Evolutionary conservation across 92 coral and sea anemone genomes (phyloP).

Genomic region (Zoanthus solanderi): DNA sequence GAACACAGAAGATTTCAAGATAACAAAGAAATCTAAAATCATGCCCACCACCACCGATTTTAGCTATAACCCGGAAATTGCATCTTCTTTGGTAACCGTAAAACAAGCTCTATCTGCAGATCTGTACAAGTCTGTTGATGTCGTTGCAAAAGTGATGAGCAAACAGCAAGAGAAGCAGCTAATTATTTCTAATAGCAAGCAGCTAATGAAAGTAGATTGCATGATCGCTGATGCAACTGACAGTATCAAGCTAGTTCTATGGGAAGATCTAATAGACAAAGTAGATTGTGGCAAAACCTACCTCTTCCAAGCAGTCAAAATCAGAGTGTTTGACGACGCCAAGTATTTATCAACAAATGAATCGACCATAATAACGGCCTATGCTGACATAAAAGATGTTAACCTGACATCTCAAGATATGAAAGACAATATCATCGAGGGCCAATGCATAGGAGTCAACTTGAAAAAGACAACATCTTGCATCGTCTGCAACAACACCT

Average conservation of each 20-base stretch:
- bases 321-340: conserved; percentile 58
- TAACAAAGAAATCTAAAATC: conserved; percentile 53
- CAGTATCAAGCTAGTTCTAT: conserved; percentile 57
- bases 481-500: conserved; percentile 26
- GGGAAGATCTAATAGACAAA: conserved; percentile 57
- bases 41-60: conserved; percentile 58
- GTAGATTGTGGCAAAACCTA: conserved; percentile 66
- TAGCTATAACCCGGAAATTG: conserved; percentile 45
- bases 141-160: conserved; percentile 20
- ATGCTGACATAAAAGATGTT: conserved; percentile 8
- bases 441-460: conserved; percentile 25
- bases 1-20: conserved; percentile 55
- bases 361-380: conserved; percentile 49
- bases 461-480: conserved; percentile 11
- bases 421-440: conserved; percentile 28
- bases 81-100: conserved; percentile 19
- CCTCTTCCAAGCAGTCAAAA: conserved; percentile 55
- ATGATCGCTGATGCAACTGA: conserved; percentile 60
- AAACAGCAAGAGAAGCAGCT: conserved; percentile 26
- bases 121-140: conserved; percentile 19
- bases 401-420: conserved; percentile 27
- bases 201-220: conserved; percentile 41
- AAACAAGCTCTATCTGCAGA: conserved; percentile 17
- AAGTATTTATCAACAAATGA: conserved; percentile 54
- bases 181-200: conserved; percentile 23